These are phyloP conservation scores for Calephelis virginiensis DNA, from an alignment of 1,140 invertebrate genomes.

Conservation along the genomic window DNA sequence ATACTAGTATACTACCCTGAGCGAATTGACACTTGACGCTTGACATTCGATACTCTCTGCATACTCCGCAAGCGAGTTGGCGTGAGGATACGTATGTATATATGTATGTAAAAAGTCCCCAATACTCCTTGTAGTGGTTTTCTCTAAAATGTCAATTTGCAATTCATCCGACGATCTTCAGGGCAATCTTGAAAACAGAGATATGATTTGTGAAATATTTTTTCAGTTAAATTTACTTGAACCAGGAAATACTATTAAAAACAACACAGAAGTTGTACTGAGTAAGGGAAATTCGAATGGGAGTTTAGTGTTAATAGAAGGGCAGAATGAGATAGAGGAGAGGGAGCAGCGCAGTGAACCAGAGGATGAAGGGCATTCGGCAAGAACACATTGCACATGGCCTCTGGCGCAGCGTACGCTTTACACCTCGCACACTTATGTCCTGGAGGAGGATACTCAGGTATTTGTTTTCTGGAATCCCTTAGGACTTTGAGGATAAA, in stretches of 20 bases:
- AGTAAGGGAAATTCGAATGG: background rate
- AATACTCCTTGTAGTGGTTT: too few relatives aligned
- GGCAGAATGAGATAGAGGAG: background rate
- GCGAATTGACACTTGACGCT: too few relatives aligned
- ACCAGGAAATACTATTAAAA: background rate
- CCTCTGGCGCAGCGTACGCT: slow-evolving; percentile 39
- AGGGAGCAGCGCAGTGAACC: background rate
- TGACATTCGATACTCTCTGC: too few relatives aligned
- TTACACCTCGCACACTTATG: slow-evolving; percentile 26
- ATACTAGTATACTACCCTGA: too few relatives aligned
- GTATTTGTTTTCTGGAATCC: slow-evolving; percentile 20
- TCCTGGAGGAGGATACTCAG: slow-evolving; percentile 46
- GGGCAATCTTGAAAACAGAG: too few relatives aligned
- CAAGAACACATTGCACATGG: slow-evolving; percentile 66
- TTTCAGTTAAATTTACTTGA: slow-evolving; percentile 31
- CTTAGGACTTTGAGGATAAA: too few relatives aligned
- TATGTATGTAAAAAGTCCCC: too few relatives aligned
- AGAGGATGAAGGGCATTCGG: slow-evolving; percentile 39
- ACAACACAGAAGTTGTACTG: too few relatives aligned
- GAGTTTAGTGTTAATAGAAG: slow-evolving; percentile 10
- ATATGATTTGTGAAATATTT: background rate
- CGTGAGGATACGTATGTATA: too few relatives aligned
- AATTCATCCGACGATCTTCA: too few relatives aligned
- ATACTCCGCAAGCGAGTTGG: too few relatives aligned
- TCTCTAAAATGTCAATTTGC: too few relatives aligned